A percentile compares a stretch with the other conserved stretches of the same genome.
Conservation (phyloP, 1,140 invertebrate genomes). For the Hycleus cichorii region DNA sequence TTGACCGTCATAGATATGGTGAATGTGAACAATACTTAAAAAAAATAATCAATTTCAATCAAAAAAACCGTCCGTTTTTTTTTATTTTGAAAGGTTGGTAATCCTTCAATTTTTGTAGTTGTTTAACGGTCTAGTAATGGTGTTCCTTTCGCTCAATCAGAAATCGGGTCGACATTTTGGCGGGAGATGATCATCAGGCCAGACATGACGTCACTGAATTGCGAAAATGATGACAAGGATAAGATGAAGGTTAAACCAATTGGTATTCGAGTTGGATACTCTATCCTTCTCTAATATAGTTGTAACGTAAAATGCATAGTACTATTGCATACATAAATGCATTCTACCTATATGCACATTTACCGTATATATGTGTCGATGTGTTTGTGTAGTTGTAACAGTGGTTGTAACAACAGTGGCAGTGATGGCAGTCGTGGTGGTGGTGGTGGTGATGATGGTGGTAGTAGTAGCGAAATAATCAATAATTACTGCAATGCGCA, state of each 20-base stretch:
- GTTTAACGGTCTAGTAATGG: background rate
- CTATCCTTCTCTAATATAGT: background rate
- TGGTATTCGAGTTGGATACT: constrained; percentile 1
- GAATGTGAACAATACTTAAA: no score
- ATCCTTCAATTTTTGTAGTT: no score
- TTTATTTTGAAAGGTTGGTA: no score
- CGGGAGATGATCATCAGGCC: constrained; percentile 16
- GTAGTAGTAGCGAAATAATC: no score
- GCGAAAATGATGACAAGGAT: constrained; percentile 6
- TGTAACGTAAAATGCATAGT: no score
- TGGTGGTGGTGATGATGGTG: no score
- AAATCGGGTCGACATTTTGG: constrained; percentile 8
- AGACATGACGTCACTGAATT: constrained; percentile 21
- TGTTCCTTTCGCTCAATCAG: background rate
- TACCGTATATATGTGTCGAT: constrained; percentile 25
- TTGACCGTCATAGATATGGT: no score
- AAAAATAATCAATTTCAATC: no score
- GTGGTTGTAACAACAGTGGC: no score
- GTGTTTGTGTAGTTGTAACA: constrained; percentile 15
- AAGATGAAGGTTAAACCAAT: background rate
- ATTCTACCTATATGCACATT: no score
- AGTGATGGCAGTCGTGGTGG: background rate
- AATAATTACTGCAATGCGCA: constrained; percentile 15
- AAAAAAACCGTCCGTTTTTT: no score
- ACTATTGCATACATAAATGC: no score